Conservation (phyloP, 1,140 invertebrate genomes). For the Lepidotrigona ventralis region DNA sequence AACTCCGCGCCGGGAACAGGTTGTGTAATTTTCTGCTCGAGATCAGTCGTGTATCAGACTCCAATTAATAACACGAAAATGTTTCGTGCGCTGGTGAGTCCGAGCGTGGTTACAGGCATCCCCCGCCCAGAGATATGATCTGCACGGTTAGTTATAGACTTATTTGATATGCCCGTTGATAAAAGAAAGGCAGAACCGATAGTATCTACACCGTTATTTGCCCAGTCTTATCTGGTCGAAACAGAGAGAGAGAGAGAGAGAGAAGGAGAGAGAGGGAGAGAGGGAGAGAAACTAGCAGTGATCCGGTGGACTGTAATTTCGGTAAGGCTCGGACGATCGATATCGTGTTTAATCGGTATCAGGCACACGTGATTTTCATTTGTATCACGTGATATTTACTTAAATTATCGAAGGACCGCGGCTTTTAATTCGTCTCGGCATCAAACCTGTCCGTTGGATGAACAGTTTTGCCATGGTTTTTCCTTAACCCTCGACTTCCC, state of each 20-base stretch:
- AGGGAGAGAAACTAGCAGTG: neutral
- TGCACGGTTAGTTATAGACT: constrained; percentile 61
- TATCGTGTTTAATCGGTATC: constrained; percentile 66
- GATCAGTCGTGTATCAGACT: constrained; percentile 11
- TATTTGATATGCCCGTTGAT: constrained; percentile 66
- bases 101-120: constrained; percentile 12
- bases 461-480: neutral
- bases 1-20: neutral
- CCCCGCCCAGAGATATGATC: constrained; percentile 34
- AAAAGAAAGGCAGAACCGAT: constrained; percentile 61
- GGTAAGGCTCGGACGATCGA: constrained; percentile 53
- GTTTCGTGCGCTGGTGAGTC: constrained; percentile 48
- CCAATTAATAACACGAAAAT: constrained; percentile 58
- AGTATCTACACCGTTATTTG: constrained; percentile 66
- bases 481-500: constrained; percentile 37
- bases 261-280: neutral
- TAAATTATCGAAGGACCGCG: constrained; percentile 48
- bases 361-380: constrained; percentile 47
- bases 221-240: constrained; percentile 59
- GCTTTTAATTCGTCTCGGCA: constrained; percentile 51
- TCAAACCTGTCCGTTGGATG: neutral
- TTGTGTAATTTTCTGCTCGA: constrained; percentile 18
- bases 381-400: constrained; percentile 63
- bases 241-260: neutral
- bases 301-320: constrained; percentile 60